phyloP scores from a whole-genome alignment of 2,888 invertebrate species.

The Nebria brevicollis region DNA sequence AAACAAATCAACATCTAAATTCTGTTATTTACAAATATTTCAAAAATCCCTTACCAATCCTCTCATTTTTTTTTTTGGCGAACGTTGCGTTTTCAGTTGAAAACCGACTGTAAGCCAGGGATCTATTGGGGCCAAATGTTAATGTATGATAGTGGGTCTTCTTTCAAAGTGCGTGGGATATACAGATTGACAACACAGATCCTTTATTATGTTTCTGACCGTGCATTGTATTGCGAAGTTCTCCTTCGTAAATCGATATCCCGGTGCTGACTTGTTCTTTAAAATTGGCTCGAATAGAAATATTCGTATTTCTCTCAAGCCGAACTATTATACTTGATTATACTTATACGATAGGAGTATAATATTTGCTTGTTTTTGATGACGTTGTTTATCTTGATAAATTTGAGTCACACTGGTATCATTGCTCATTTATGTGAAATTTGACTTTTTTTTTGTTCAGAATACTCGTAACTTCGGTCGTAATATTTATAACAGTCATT shows the following conservation, averaged over 20 bases:
- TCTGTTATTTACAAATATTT: neutral
- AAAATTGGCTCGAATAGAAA: neutral
- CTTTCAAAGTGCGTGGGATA: constrained; percentile 14
- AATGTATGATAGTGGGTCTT: constrained; percentile 2
- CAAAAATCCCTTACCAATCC: neutral
- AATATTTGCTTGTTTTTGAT: too few relatives aligned
- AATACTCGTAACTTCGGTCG: too few relatives aligned
- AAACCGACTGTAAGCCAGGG: neutral
- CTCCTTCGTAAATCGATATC: neutral
- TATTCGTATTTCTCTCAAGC: too few relatives aligned
- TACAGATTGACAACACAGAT: constrained; percentile 42
- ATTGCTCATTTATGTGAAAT: too few relatives aligned
- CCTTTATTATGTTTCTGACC: constrained; percentile 44
- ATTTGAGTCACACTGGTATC: too few relatives aligned
- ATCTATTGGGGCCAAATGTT: neutral
- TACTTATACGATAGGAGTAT: too few relatives aligned
- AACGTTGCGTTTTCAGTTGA: neutral
- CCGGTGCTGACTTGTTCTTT: neutral
- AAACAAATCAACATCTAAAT: neutral
- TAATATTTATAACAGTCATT: too few relatives aligned
- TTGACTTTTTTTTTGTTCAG: too few relatives aligned
- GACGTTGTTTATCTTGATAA: too few relatives aligned
- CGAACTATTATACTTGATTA: neutral
- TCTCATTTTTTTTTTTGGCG: neutral
- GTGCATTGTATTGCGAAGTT: constrained; percentile 37